A percentile compares a stretch with the other conserved stretches of the same genome.
These are phyloP conservation scores for Dipodomys spectabilis DNA, from an alignment of 2,113 vertebrate species.

Conservation along the genomic window DNA sequence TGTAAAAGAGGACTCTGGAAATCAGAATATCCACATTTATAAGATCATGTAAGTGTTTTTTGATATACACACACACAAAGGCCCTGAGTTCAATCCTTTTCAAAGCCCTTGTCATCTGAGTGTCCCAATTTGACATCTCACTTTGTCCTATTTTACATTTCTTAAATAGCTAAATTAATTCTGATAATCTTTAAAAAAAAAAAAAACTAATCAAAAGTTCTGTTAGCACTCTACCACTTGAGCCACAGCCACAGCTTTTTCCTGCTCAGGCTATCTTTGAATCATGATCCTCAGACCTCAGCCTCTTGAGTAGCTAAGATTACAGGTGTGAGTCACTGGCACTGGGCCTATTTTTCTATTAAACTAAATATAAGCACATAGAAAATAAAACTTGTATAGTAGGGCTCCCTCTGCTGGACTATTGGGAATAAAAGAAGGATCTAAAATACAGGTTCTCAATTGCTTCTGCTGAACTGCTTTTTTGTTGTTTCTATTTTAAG, in stretches of 20 bases:
- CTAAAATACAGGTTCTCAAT: conserved; percentile 40
- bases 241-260: not conserved
- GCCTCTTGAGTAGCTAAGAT: no score
- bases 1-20: no score
- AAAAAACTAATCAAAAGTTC: not conserved
- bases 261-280: no score
- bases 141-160: no score
- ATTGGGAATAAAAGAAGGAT: conserved; percentile 4
- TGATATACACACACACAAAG: no score
- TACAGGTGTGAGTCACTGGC: no score
- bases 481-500: not conserved
- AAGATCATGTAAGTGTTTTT: no score
- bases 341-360: not conserved
- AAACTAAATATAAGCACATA: not conserved
- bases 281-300: no score
- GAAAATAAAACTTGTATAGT: conserved; percentile 28
- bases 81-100: no score
- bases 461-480: conserved; percentile 8
- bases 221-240: conserved; percentile 1
- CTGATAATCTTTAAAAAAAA: conserved; percentile 49
- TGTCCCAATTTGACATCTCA: no score
- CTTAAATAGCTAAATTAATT: not conserved
- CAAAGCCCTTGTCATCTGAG: no score
- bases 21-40: no score
- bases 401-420: conserved; percentile 63